Evolutionary conservation across 2,797 vertebrate species (phyloP), one percentile per base, ranked within the genome.

Genomic region (Octomys mimax): DNA sequence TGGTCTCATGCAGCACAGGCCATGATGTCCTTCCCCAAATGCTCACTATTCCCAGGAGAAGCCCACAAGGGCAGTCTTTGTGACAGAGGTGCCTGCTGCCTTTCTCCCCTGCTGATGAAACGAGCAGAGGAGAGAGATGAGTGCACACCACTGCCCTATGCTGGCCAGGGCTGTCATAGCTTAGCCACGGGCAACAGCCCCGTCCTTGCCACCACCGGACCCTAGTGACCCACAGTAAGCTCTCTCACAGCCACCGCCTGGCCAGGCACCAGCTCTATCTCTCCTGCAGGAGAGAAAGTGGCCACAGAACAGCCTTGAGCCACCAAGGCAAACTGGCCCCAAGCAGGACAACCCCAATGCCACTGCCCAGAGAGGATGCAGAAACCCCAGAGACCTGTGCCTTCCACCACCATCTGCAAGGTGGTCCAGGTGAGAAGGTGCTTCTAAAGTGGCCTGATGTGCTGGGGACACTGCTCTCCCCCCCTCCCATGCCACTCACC

Each of bases 401-500:
- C 61, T 28, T 70, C 52, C 54, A 42, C 21, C 21, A 2, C 18
- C 22, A 49, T 75, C 64, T 39, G 2, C 22, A 31, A 39, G n/a
- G 19, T 1, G 66, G 19, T 39, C 61, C 4, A 80, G 57, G 12
- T 6, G 1, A 57, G 24, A 24, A 49, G 14, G 21, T 77, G 19
- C 54, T 21, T 81, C 28, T 7, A 3, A n/a, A 61, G 42, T 22
- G 39, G 26, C 22, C 52, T 14, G 14, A 8, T 6, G 8, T 4
- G 13, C 70, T 16, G 0, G 57, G 21, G 24, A 62, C 0, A 1
- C 21, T 5, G 1, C 0, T 49, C 7, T 33, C 42, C 64, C 28
- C n/a, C 1, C 24, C n/a, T 1, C 24, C 6, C 9, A 6, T 22
- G 22, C 57, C 9, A 13, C 98, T 95, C 93, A 99, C 99, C 99